Evolutionary conservation across 1,140 invertebrate genomes (phyloP), one percentile per base, ranked within the genome.

Genomic region (Cyclina sinensis): DNA sequence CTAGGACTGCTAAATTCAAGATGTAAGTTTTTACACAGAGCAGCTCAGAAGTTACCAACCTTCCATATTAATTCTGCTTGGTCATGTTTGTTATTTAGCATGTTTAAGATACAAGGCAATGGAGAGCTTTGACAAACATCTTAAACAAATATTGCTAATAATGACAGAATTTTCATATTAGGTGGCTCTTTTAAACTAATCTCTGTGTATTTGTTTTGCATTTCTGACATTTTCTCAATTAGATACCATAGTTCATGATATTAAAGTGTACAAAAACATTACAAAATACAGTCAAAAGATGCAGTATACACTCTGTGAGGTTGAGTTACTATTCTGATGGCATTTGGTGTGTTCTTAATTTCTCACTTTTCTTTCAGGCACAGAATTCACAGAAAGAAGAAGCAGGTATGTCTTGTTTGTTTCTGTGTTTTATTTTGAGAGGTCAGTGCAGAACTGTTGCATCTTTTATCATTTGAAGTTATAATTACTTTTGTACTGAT

Each of bases 381-480:
- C 43, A 78, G 46, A 46, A 78, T 32, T 30, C 74, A 32, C 74
- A 78, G 74, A 78, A 78, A 78, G 74, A 78, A 78, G 74, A 78
- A 78, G 74, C 74, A 78, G 74, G 74, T 78, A 35, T 32, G 74
- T n/a, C 24, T 14, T 59, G 54, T 11, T 5, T 59, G 7, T 9
- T 59, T 59, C 54, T 12, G 9, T 59, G 5, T 12, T 59, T 59
- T 9, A 46, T 9, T 46, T 7, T 16, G 7, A 46, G 43, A 7
- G 43, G 43, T 16, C 7, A 46, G 43, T 46, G 43, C n/a, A n/a
- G 43, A 9, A 16, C 16, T 46, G 16, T 9, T 59, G 54, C 16
- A 12, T n/a, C 9, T 59, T 59, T 24, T 5, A 5, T 59, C 54
- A 59, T 59, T 59, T n/a, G 21, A n/a, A n/a, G 7, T 9, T 59